These are phyloP conservation scores for Oscheius sp. DNA, from an alignment of 1,140 invertebrate species.

Conservation along the genomic window DNA sequence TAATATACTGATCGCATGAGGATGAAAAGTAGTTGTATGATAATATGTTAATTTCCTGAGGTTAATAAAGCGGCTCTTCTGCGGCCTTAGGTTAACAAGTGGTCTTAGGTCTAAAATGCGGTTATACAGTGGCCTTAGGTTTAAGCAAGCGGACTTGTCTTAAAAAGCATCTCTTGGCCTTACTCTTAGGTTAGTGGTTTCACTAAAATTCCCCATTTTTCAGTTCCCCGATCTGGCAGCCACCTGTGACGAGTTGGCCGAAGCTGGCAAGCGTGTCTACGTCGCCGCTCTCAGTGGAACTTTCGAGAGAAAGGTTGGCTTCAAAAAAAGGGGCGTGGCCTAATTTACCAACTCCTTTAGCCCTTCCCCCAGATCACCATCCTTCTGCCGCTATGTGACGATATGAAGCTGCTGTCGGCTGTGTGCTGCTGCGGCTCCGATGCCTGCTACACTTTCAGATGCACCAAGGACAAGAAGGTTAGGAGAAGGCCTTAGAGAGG, in stretches of 20 bases:
- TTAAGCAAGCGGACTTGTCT: neutral
- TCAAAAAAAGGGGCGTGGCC: neutral
- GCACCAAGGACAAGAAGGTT: conserved; percentile 49
- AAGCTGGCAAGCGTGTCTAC: conserved; percentile 69
- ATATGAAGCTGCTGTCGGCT: conserved; percentile 68
- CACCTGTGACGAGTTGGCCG: conserved; percentile 68
- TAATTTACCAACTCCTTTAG: conserved; percentile 48
- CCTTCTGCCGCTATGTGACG: conserved; percentile 71
- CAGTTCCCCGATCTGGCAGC: conserved; percentile 69
- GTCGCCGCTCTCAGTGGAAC: conserved; percentile 71
- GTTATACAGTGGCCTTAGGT: neutral
- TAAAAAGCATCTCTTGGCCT: neutral
- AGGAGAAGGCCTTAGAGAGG: conserved; percentile 4
- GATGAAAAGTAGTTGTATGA: no score
- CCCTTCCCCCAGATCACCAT: conserved; percentile 68
- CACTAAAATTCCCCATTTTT: conserved; percentile 37
- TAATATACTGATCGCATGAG: no score
- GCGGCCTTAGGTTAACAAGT: no score
- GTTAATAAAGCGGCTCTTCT: no score
- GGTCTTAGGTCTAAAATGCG: neutral
- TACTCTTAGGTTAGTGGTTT: no score
- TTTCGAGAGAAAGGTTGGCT: conserved; percentile 64
- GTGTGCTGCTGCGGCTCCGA: conserved; percentile 68
- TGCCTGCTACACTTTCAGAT: conserved; percentile 69
- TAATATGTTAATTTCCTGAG: no score